A percentile compares a stretch with the other conserved stretches of the same genome.
Conservation (phyloP, 2,113 vertebrate genomes). For the Tricholaema leucomelas region DNA sequence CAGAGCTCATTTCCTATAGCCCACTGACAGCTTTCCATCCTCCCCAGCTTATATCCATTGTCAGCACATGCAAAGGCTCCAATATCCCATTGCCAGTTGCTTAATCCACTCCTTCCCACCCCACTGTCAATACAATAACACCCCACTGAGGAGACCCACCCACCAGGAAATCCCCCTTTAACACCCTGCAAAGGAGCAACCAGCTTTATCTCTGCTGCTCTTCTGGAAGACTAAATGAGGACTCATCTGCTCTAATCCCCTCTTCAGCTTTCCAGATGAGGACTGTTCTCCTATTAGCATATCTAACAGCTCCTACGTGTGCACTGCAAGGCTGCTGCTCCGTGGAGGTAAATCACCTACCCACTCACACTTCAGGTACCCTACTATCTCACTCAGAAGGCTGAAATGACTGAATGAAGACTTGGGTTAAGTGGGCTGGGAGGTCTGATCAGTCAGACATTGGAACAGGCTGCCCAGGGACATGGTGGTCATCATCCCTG, state of each 20-base stretch:
- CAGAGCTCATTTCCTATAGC: background rate
- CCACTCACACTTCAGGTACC: background rate
- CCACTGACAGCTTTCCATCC: background rate
- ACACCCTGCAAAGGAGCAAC: conserved; percentile 47
- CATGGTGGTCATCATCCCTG: too few species aligned
- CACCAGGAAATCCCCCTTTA: conserved; percentile 56
- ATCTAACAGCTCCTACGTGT: conserved; percentile 3
- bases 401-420: background rate
- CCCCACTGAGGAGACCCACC: conserved; percentile 48
- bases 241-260: conserved; percentile 55
- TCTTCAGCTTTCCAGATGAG: conserved; percentile 20
- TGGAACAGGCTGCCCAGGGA: too few species aligned
- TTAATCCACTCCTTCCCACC: conserved; percentile 57
- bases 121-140: background rate
- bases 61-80: background rate
- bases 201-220: conserved; percentile 23
- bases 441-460: background rate
- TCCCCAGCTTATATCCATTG: background rate
- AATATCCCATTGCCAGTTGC: background rate
- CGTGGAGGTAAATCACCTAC: background rate
- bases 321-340: background rate
- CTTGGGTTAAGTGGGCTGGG: background rate
- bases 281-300: conserved; percentile 25
- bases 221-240: conserved; percentile 35
- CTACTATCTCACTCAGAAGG: background rate